Evolutionary conservation across 2,797 vertebrate species (phyloP), one percentile per base, ranked within the genome.

Genomic region (Melanotaenia pygmaea): DNA sequence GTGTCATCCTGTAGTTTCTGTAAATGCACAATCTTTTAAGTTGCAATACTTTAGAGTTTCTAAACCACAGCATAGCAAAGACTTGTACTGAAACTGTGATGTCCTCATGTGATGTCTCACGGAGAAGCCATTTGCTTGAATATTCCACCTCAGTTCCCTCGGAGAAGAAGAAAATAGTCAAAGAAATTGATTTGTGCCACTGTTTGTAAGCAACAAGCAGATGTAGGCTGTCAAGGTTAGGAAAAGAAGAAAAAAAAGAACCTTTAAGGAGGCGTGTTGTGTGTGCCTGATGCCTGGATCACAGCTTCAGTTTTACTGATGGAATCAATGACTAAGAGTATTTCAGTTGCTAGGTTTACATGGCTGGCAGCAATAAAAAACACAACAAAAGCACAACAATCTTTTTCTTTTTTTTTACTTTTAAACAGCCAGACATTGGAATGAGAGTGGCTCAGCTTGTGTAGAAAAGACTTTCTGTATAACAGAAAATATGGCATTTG

Each of bases 401-500:
- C 63, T 65, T 28, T 28, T 28, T 28, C 2, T 28, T 28, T 28
- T 28, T 81, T 81, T 53, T 30, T 35, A 84, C 77, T 82, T 72
- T 74, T 76, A 73, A 79, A 82, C 47, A 76, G 76, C 3, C 56
- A 60, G 40, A 79, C 75, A 67, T 81, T 68, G 72, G 70, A 77
- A 74, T 76, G 50, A 38, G 28, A 74, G 40, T 9, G 45, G 9
- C 24, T 66, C 64, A 72, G 47, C 43, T 26, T 68, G 60, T 77
- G 76, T 73, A 70, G 1, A 16, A 57, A 2, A 51, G 0, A 72
- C 84, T 86, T 82, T 88, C 66, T 77, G 71, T 77, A 66, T 10
- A 81, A 84, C 88, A 86, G 85, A 78, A 83, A 85, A 87, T 76
- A 82, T 84, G 89, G 88, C 83, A 87, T 91, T 92, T 88, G 40